Evolutionary conservation across 2,113 vertebrate genomes (phyloP).

Genomic region (Sorex fumeus): DNA sequence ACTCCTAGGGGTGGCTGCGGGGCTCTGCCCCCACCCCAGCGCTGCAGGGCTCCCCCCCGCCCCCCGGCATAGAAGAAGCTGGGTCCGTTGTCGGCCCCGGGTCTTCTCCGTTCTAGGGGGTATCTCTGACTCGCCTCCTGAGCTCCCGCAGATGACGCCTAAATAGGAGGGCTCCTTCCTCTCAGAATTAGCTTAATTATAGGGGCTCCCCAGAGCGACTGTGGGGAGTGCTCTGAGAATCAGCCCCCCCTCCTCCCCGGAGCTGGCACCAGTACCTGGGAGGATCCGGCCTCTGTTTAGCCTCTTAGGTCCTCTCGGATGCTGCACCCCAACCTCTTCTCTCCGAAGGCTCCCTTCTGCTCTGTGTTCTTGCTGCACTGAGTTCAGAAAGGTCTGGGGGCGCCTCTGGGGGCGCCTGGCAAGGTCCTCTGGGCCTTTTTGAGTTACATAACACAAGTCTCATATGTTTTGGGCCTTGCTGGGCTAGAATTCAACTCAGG

Average conservation of each 20-base stretch:
- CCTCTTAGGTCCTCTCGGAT: no score
- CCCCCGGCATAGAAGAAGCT: background rate
- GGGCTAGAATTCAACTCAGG: conserved; percentile 65
- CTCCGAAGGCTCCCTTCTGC: conserved; percentile 15
- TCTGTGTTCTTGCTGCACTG: conserved; percentile 73
- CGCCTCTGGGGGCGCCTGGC: conserved; percentile 71
- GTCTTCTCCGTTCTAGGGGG: background rate
- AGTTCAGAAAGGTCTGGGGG: conserved; percentile 65
- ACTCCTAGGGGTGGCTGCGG: no score
- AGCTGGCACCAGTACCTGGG: background rate
- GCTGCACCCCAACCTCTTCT: conserved; percentile 26
- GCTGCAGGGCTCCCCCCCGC: background rate
- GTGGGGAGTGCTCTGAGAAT: background rate
- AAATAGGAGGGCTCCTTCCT: conserved; percentile 71
- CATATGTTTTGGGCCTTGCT: conserved; percentile 69
- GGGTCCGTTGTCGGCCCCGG: conserved; percentile 14
- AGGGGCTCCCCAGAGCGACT: conserved; percentile 43
- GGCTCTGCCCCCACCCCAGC: no score
- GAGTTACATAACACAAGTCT: conserved; percentile 69
- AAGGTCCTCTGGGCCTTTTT: conserved; percentile 57
- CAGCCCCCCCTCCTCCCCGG: no score
- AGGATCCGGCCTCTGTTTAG: background rate
- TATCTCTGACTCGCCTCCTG: conserved; percentile 42
- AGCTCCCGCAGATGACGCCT: conserved; percentile 46
- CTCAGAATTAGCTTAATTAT: conserved; percentile 73